Conservation (phyloP, 2,113 vertebrate genomes). For the Lepus timidus region DNA sequence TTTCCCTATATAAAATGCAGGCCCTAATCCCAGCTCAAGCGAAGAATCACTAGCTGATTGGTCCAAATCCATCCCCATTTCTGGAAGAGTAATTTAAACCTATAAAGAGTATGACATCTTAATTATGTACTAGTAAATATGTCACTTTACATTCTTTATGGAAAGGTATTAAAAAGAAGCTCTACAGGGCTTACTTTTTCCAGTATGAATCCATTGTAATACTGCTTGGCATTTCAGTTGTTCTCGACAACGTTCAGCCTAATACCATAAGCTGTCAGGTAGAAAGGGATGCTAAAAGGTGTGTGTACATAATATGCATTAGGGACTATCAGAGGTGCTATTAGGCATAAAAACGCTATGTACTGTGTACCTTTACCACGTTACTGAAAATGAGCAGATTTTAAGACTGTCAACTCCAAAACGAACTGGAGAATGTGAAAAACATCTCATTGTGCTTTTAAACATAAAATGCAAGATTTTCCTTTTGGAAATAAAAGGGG, state of each 20-base stretch:
- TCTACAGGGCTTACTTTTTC: constrained; percentile 57
- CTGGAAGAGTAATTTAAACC: constrained; percentile 61
- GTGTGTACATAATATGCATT: constrained; percentile 41
- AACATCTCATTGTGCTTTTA: constrained; percentile 62
- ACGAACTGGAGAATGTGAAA: constrained; percentile 36
- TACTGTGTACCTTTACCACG: neutral
- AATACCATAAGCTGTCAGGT: constrained; percentile 48
- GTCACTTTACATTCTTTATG: constrained; percentile 49
- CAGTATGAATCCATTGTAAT: constrained; percentile 15
- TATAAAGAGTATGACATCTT: constrained; percentile 45
- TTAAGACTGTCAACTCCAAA: constrained; percentile 58
- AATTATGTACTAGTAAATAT: constrained; percentile 44
- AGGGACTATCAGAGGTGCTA: constrained; percentile 67
- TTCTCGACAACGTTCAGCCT: constrained; percentile 64
- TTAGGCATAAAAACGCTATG: constrained; percentile 31
- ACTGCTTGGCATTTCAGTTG: constrained; percentile 55
- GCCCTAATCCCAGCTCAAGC: constrained; percentile 14
- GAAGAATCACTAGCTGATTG: constrained; percentile 19
- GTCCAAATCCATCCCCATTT: constrained; percentile 37
- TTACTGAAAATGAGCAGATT: constrained; percentile 68
- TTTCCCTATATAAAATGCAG: neutral
- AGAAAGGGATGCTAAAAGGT: constrained; percentile 63
- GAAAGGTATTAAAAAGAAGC: constrained; percentile 56
- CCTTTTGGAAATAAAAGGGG: neutral
- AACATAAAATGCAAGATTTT: constrained; percentile 59